A percentile compares a stretch with the other conserved stretches of the same genome.
These are phyloP conservation scores for Megaceryle maxima DNA, from an alignment of 2,113 vertebrate genomes.

Conservation along the genomic window DNA sequence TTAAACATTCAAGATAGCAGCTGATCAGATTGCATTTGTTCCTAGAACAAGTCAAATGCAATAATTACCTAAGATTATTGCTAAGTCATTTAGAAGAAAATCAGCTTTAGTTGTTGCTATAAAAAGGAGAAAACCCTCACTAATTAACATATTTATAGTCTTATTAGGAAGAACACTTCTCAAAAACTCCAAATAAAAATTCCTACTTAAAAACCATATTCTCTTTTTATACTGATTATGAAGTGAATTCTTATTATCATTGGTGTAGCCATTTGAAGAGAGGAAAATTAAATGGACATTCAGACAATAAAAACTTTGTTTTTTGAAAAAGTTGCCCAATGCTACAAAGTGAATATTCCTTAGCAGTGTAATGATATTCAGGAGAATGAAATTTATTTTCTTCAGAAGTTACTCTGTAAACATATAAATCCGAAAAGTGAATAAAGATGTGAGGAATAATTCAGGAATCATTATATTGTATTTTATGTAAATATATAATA, in stretches of 20 bases:
- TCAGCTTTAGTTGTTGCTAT: not conserved
- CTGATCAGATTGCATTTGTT: not conserved
- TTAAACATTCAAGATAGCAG: not conserved
- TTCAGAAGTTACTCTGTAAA: not conserved
- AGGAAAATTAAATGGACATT: not conserved
- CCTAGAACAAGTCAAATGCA: not conserved
- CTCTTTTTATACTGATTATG: not conserved
- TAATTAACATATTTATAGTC: not conserved
- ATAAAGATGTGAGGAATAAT: not conserved
- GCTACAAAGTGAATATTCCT: not conserved
- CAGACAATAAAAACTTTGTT: accelerated
- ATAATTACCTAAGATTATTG: not conserved
- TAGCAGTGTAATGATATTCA: not conserved
- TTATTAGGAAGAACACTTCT: not conserved
- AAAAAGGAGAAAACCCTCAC: not conserved
- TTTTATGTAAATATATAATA: not conserved
- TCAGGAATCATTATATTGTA: not conserved
- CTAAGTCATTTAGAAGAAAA: not conserved
- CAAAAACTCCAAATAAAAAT: not conserved
- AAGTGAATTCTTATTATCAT: not conserved
- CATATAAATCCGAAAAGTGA: not conserved
- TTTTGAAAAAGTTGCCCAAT: not conserved
- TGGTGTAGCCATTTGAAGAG: not conserved
- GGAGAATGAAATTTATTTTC: not conserved
- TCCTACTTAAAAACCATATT: not conserved